Evolutionary conservation across 2,888 invertebrate genomes (phyloP).

Genomic region (Mythimna lalbum): DNA sequence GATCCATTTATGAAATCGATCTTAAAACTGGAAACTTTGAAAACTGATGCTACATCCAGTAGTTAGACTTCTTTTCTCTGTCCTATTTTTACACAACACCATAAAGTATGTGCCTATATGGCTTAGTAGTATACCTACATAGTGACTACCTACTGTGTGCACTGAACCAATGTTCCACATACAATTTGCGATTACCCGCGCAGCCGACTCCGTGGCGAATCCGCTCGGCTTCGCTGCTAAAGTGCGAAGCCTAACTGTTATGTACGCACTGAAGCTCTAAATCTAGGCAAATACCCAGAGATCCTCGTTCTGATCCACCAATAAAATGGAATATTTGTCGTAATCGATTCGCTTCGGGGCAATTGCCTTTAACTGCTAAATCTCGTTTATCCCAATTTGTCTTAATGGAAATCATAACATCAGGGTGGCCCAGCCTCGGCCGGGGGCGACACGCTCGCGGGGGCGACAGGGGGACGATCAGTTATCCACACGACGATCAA

Average conservation of each 20-base stretch:
- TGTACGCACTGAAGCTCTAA: background rate
- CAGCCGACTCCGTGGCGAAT: background rate
- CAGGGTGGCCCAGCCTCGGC: slow-evolving; percentile 8
- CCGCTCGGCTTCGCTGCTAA: background rate
- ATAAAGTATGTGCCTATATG: background rate
- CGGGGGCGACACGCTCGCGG: background rate
- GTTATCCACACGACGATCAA: slow-evolving; percentile 21
- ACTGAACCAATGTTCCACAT: slow-evolving; percentile 11
- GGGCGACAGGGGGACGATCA: slow-evolving; percentile 10
- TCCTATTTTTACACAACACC: background rate
- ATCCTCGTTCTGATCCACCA: background rate
- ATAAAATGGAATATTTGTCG: background rate
- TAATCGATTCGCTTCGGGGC: background rate
- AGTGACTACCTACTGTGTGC: background rate
- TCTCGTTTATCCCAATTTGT: slow-evolving; percentile 25
- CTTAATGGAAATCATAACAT: slow-evolving; percentile 39
- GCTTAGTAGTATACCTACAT: background rate
- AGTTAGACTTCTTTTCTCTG: background rate
- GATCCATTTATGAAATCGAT: background rate
- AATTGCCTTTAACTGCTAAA: slow-evolving; percentile 1
- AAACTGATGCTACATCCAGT: background rate
- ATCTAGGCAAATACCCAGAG: background rate
- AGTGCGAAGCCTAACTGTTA: slow-evolving; percentile 1
- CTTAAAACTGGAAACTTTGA: background rate
- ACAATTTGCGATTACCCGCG: background rate